phyloP scores from a whole-genome alignment of 2,888 invertebrate species.

The Trichopoda pennipes region DNA sequence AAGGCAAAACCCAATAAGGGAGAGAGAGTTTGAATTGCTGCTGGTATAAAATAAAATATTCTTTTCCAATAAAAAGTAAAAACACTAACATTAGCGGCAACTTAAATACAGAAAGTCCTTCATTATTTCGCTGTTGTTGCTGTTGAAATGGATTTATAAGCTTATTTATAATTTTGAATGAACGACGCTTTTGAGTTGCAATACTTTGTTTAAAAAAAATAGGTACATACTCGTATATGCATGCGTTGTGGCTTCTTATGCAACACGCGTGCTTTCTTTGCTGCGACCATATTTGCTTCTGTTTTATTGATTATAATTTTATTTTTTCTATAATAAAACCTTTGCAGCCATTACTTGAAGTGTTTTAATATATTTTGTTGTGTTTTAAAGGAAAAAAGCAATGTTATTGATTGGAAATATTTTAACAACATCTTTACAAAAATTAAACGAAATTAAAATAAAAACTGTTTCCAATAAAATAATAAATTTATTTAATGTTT shows the following conservation, averaged over 20 bases:
- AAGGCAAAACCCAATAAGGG: background rate
- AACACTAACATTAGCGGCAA: conserved; percentile 34
- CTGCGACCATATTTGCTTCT: conserved; percentile 4
- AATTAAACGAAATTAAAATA: too few species aligned
- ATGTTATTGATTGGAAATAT: too few species aligned
- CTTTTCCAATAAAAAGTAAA: conserved; percentile 20
- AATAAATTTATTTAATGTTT: too few species aligned
- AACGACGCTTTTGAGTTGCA: conserved; percentile 40
- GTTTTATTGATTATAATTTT: background rate
- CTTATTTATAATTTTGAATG: conserved; percentile 37
- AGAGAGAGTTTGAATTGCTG: background rate
- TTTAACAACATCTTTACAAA: too few species aligned
- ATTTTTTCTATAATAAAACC: conserved; percentile 31
- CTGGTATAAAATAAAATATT: conserved; percentile 8
- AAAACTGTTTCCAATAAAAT: too few species aligned
- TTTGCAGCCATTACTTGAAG: conserved; percentile 53
- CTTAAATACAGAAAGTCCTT: conserved; percentile 50
- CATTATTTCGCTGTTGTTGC: conserved; percentile 37
- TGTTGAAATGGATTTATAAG: conserved; percentile 23
- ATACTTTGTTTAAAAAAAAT: conserved; percentile 16
- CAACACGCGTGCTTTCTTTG: conserved; percentile 14
- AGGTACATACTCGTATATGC: background rate
- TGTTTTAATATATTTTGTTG: too few species aligned
- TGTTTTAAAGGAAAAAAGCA: too few species aligned
- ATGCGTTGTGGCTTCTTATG: too few species aligned